Percentiles rank a stretch among this genome's conserved stretches.
Conservation (phyloP, 1,140 invertebrate species). For the Capitella teleta region DNA sequence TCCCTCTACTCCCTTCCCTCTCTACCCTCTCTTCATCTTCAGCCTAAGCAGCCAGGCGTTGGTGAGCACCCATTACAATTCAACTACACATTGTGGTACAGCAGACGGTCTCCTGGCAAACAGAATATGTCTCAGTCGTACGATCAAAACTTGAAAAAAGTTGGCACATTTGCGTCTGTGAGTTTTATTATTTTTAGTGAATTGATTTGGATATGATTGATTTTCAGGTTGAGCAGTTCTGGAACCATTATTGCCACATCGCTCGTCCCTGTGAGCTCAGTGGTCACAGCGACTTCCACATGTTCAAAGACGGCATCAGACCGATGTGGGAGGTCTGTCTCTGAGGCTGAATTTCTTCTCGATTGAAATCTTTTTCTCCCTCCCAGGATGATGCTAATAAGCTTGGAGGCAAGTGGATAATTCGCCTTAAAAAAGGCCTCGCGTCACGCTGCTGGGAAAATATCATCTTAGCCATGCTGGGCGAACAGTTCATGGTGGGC, state of each 20-base stretch:
- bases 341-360: too few relatives aligned
- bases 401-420: constrained; percentile 93
- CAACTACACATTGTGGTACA: constrained; percentile 82
- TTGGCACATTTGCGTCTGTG: constrained; percentile 53
- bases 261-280: constrained; percentile 62
- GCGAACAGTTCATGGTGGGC: constrained; percentile 96
- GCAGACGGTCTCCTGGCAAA: constrained; percentile 58
- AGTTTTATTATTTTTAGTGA: constrained; percentile 16
- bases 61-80: constrained; percentile 79
- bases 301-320: constrained; percentile 97
- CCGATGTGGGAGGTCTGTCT: constrained; percentile 92
- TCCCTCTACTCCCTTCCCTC: too few relatives aligned
- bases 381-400: constrained; percentile 78
- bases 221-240: constrained; percentile 87
- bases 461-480: constrained; percentile 83
- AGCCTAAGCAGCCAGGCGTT: constrained; percentile 41
- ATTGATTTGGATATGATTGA: constrained; percentile 17
- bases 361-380: constrained; percentile 9
- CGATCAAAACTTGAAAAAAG: constrained; percentile 64
- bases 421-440: constrained; percentile 84
- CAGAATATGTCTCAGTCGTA: constrained; percentile 54
- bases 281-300: constrained; percentile 85
- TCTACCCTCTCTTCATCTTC: too few relatives aligned
- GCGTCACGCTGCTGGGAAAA: constrained; percentile 97
- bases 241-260: constrained; percentile 85